Conservation (phyloP, 2,113 vertebrate genomes). For the Phalacrocorax carbo region DNA sequence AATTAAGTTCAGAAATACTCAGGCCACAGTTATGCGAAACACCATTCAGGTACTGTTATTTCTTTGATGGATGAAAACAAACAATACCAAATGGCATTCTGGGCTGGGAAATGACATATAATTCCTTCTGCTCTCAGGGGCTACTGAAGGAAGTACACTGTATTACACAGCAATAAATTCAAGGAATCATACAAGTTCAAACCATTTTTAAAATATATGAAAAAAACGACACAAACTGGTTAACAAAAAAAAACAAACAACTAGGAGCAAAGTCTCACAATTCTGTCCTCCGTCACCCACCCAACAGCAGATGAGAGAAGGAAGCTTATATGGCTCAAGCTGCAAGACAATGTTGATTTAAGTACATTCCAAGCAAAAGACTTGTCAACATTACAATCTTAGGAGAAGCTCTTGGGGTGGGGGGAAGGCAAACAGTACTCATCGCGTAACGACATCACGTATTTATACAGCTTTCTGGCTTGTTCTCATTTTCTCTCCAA, state of each 20-base stretch:
- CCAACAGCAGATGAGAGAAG: not conserved
- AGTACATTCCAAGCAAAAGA: not conserved
- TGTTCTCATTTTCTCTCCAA: not conserved
- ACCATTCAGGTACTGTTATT: not conserved
- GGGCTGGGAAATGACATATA: not conserved
- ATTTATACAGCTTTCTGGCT: not conserved
- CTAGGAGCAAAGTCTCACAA: not conserved
- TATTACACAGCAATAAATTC: not conserved
- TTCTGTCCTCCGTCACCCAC: not conserved
- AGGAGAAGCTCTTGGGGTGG: not conserved
- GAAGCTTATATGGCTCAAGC: not conserved
- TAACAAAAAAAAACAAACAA: not conserved
- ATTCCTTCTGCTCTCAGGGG: not conserved
- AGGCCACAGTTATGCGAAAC: not conserved
- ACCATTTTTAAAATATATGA: not conserved
- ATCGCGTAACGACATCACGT: not conserved
- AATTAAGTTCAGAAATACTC: not conserved
- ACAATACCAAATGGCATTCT: not conserved
- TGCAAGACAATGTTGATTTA: not conserved
- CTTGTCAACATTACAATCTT: not conserved
- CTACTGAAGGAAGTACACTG: not conserved
- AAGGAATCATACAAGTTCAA: not conserved
- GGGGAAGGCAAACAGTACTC: not conserved
- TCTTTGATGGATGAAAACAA: not conserved
- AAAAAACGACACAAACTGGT: not conserved